phyloP scores from a whole-genome alignment of 2,888 invertebrate genomes.

The Hypselothyrea guttata region DNA sequence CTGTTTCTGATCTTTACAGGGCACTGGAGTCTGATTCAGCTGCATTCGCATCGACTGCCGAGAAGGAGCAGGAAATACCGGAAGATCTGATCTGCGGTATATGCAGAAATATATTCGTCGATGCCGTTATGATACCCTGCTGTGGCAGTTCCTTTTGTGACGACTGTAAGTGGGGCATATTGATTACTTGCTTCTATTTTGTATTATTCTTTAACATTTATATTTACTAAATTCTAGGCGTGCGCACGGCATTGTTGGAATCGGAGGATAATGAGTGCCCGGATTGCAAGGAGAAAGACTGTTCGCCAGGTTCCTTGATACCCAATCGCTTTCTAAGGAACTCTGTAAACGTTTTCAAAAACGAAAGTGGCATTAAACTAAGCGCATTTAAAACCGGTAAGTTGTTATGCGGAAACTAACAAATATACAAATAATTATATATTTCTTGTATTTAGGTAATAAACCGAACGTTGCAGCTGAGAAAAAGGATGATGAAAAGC shows the following conservation, averaged over 20 bases:
- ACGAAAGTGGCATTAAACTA: constrained; percentile 92
- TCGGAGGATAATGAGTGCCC: constrained; percentile 98
- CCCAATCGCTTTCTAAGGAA: constrained; percentile 95
- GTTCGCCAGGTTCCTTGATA: constrained; percentile 95
- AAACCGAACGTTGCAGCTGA: constrained; percentile 24
- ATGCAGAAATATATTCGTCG: constrained; percentile 95
- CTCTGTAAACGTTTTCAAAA: constrained; percentile 94
- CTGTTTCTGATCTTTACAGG: constrained; percentile 19
- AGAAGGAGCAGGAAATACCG: constrained; percentile 89
- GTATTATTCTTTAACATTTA: constrained; percentile 16
- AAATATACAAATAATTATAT: background rate
- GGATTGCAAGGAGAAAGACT: constrained; percentile 95
- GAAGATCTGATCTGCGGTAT: constrained; percentile 95
- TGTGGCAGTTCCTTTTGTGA: constrained; percentile 99
- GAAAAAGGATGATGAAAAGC: constrained; percentile 24
- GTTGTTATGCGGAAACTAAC: background rate
- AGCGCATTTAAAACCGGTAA: constrained; percentile 61
- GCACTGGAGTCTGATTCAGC: constrained; percentile 57
- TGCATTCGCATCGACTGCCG: constrained; percentile 51
- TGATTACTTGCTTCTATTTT: background rate
- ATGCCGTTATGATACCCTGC: constrained; percentile 99
- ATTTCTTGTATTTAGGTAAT: constrained; percentile 13
- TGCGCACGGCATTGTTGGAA: constrained; percentile 92
- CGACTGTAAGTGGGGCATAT: constrained; percentile 96
- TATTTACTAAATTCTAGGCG: too few species aligned